Conservation (phyloP, 92 coral and sea anemone genomes). For the Bergia sp. region DNA sequence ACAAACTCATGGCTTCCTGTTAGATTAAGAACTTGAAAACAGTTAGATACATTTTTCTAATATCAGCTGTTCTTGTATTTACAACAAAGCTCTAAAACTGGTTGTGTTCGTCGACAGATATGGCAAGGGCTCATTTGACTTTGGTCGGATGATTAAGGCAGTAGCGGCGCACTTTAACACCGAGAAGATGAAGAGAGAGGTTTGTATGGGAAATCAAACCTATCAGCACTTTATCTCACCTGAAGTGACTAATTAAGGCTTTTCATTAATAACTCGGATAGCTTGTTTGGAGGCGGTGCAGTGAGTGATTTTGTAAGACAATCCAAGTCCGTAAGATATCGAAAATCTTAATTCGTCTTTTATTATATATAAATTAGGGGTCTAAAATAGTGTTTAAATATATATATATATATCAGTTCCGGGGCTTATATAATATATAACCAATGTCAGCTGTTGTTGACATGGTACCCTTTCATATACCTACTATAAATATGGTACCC, state of each 20-base stretch:
- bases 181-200: constrained; percentile 49
- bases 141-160: constrained; percentile 71
- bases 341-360: too few relatives aligned
- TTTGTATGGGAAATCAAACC: constrained; percentile 2
- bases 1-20: not conserved
- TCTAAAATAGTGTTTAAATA: too few relatives aligned
- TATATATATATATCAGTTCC: too few relatives aligned
- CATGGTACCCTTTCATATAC: too few relatives aligned
- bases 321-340: too few relatives aligned
- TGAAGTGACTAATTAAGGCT: not conserved
- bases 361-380: too few relatives aligned
- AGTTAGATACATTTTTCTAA: not conserved
- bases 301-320: not conserved
- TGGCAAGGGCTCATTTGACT: constrained; percentile 77
- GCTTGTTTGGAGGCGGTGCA: not conserved
- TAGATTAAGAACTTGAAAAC: not conserved
- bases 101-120: constrained; percentile 56
- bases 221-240: too few relatives aligned
- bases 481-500: too few relatives aligned
- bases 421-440: too few relatives aligned
- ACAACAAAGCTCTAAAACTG: not conserved
- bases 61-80: not conserved
- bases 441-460: too few relatives aligned
- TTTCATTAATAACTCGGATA: not conserved
- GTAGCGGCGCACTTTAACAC: constrained; percentile 82